These are phyloP conservation scores for Microcebus lehilahytsara DNA, from an alignment of 2,113 vertebrate species.

Conservation along the genomic window DNA sequence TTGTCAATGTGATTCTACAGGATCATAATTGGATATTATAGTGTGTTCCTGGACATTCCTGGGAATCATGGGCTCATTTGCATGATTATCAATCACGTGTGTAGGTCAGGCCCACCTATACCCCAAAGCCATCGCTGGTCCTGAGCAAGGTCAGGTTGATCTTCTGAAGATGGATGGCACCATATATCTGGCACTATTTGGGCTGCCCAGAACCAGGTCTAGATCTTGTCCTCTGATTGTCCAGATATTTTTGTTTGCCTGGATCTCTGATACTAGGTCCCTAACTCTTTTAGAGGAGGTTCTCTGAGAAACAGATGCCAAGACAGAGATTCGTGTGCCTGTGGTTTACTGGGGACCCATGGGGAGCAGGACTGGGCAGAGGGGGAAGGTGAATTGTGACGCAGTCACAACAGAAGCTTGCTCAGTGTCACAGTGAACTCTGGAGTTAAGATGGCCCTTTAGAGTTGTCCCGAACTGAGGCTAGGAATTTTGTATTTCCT, in stretches of 20 bases:
- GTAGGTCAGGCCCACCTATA: background rate
- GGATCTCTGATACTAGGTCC: background rate
- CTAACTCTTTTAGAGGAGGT: background rate
- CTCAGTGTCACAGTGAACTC: background rate
- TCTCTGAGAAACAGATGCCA: background rate
- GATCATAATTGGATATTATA: background rate
- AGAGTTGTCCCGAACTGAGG: background rate
- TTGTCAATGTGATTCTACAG: background rate
- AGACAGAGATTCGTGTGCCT: background rate
- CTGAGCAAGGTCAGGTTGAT: background rate
- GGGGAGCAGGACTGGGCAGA: background rate
- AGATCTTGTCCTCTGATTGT: background rate
- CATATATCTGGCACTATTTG: background rate
- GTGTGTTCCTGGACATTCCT: background rate
- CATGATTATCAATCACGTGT: background rate
- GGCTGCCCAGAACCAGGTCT: background rate
- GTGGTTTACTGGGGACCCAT: background rate
- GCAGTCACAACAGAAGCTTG: background rate
- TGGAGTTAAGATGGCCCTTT: background rate
- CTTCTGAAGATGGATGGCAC: background rate
- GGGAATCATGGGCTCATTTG: background rate
- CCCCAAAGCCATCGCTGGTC: background rate
- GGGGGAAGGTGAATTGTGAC: background rate
- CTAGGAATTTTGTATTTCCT: background rate
- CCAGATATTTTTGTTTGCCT: background rate